Evolutionary conservation across 1,140 invertebrate species (phyloP), one percentile per base, ranked within the genome.

Genomic region (Theocolax elegans): DNA sequence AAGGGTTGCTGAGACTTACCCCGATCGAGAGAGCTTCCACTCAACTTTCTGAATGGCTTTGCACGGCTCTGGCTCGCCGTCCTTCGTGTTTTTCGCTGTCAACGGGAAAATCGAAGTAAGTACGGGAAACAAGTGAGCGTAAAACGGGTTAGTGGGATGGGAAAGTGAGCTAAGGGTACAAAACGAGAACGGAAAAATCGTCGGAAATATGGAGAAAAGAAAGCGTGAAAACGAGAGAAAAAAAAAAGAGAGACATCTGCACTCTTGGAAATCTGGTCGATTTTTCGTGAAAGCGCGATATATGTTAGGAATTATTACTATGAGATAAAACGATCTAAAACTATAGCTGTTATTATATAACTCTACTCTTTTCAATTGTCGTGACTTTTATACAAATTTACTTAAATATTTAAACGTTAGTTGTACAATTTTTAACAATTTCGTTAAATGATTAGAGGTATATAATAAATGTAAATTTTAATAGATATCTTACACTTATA

Each of bases 41-140:
- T 97, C 95, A 48, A 98, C 92, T 90, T 97, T 97, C 77, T 93
- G 92, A 81, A 98, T 98, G 25, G 95, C 89, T 89, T 96, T 96
- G 80, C 94, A 96, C 19, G 93, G 89, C 85, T 96, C 94, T 66
- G 91, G 87, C 85, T 94, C 94, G 15, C 93, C 93, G 62, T 95
- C 94, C 85, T 95, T 97, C 75, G 91, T 92, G 31, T 90, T 88
- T 91, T 97, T 96, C 44, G 94, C 95, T 97, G 87, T 31, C 88
- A 76, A 69, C 19, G 19, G 40, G 9, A 63, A 64, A 70, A 53
- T 60, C 29, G 1, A 51, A 68, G 29, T 59, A 19, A 67, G 44
- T 40, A 7, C 27, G 12, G 19, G 15, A 0, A 25, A 59, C 23
- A 48, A 49, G 13, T 15, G 13, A 58, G 3, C 19, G 1, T 9